phyloP scores from a whole-genome alignment of 2,797 vertebrate species.

The Kryptolebias ocellatus region DNA sequence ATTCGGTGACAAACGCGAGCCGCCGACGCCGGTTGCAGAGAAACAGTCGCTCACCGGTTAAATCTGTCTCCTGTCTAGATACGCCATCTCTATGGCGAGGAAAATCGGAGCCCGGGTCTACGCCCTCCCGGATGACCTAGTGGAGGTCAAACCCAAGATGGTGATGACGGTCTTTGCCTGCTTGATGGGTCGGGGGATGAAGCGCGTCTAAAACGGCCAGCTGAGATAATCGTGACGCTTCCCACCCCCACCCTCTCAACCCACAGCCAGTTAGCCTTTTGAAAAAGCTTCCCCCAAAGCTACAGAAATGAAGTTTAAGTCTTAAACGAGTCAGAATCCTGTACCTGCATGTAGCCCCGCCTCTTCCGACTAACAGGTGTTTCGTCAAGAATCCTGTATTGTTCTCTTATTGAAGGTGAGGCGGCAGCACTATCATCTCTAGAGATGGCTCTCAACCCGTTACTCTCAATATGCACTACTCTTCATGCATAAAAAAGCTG shows the following conservation, averaged over 20 bases:
- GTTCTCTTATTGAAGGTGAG: constrained; percentile 55
- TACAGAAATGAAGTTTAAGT: constrained; percentile 75
- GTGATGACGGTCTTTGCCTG: constrained; percentile 99
- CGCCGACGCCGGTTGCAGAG: background rate
- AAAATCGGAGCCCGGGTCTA: constrained; percentile 96
- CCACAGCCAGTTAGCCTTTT: constrained; percentile 75
- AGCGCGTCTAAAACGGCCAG: constrained; percentile 82
- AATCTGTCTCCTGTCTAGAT: constrained; percentile 76
- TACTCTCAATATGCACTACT: constrained; percentile 53
- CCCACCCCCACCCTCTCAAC: constrained; percentile 23
- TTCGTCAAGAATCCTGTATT: constrained; percentile 45
- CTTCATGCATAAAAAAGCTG: constrained; percentile 56
- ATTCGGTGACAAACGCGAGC: background rate
- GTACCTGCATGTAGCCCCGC: constrained; percentile 32
- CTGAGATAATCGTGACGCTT: constrained; percentile 51
- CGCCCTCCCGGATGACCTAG: constrained; percentile 95
- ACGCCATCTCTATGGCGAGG: constrained; percentile 96
- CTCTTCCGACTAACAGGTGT: constrained; percentile 32
- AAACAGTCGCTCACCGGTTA: background rate
- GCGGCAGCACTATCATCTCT: constrained; percentile 31
- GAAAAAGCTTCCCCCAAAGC: constrained; percentile 69
- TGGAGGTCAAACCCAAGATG: constrained; percentile 99
- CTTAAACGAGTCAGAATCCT: constrained; percentile 58
- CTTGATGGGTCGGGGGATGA: constrained; percentile 98
- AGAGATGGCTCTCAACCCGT: constrained; percentile 48